These are phyloP conservation scores for Botia kubotai DNA, from an alignment of 2,797 vertebrate species.

Conservation along the genomic window DNA sequence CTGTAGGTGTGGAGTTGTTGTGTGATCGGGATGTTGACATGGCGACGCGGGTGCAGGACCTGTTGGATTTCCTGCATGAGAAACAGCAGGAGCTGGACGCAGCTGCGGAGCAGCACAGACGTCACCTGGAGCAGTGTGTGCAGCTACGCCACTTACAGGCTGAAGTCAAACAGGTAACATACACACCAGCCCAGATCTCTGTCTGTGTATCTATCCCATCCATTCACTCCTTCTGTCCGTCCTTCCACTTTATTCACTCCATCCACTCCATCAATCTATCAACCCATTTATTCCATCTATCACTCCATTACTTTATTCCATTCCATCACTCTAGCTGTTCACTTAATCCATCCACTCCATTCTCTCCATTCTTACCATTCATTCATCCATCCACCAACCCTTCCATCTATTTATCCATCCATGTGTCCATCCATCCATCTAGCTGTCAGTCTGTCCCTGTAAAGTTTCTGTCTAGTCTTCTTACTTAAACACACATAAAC, in stretches of 20 bases:
- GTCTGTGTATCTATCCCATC: not conserved
- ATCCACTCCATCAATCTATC: too few species aligned
- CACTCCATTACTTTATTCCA: too few species aligned
- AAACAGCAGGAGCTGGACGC: constrained; percentile 98
- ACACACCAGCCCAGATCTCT: not conserved
- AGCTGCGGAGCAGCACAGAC: constrained; percentile 92
- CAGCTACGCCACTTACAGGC: constrained; percentile 96
- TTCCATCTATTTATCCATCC: not conserved
- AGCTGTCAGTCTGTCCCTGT: too few species aligned
- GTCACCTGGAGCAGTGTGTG: constrained; percentile 92
- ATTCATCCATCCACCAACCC: too few species aligned
- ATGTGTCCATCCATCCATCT: not conserved
- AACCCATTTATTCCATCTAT: not conserved
- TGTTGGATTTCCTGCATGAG: constrained; percentile 97
- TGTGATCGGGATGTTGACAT: constrained; percentile 98
- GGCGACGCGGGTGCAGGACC: constrained; percentile 95
- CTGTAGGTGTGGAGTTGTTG: constrained; percentile 91
- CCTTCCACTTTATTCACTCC: not conserved
- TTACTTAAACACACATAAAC: not conserved
- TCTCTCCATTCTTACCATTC: too few species aligned
- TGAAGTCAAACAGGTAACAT: constrained; percentile 93
- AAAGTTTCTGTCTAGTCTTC: too few species aligned
- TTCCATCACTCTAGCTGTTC: too few species aligned
- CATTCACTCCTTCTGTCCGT: not conserved
- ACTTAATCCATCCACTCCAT: too few species aligned